Evolutionary conservation across 30 jellyfish, hydroid and myxozoan species (phyloP), one percentile per base, ranked within the genome.

Genomic region (Aurelia coerulea): DNA sequence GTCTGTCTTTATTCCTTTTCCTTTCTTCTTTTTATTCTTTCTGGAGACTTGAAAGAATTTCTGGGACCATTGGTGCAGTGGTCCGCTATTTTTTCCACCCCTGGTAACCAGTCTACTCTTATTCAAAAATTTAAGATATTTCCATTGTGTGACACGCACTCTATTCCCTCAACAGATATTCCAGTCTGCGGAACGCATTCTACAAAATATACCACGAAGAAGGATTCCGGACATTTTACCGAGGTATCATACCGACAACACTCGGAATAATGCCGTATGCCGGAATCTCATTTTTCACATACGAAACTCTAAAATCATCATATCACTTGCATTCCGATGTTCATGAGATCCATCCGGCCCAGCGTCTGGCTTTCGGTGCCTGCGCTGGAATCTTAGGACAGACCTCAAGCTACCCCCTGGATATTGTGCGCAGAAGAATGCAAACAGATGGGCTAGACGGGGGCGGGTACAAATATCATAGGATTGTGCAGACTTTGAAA

Each of bases 261-360:
- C 82, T 95, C 17, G 99, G 99, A 18, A 95, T 95, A 16, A 84
- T 88, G 92, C 99, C 99, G 17, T 95, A 95, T 76, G 99, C 99
- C n/a, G 99, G 99, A 13, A 90, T 83, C 23, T 90, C 99, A 18
- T 95, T 95, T 73, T 95, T 90, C 75, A 86, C 97, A 2, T 95
- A 90, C 86, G 99, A 95, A 78, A 82, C 97, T 9, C 62, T 95
- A 62, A 95, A 95, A 74, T 77, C 92, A 5, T 59, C 79, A 5
- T 85, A 94, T 70, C 97, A 94, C 67, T 31, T 74, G 19, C 54
- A 83, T 15, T 32, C 90, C 18, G 96, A 83, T 72, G 81, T 62
- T 64, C 64, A 50, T 4, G 97, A 84, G n/a, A 32, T 84, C 4
- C 81, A 85, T 23, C 91, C 91, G 52, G 68, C 74, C 51, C 81